Conservation (phyloP, 2,113 vertebrate genomes). For the Laterallus jamaicensis region DNA sequence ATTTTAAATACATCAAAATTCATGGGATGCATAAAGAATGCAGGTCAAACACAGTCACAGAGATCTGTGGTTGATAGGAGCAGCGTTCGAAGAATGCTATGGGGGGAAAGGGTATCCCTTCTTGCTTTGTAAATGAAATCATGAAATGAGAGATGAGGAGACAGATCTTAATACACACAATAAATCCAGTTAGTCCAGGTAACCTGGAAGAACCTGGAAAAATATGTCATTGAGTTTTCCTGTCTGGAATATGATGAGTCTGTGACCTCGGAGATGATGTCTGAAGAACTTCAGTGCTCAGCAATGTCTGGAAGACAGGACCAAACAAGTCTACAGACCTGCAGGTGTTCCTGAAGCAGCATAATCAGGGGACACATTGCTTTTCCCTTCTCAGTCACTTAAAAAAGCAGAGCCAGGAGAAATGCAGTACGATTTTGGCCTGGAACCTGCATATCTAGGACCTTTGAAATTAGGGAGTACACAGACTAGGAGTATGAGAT, state of each 20-base stretch:
- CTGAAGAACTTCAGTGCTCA: background rate
- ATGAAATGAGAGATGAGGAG: background rate
- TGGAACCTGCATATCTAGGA: background rate
- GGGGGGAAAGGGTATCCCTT: background rate
- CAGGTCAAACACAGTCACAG: background rate
- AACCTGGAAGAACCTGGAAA: background rate
- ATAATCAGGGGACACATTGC: background rate
- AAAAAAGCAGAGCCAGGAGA: background rate
- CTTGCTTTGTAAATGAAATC: background rate
- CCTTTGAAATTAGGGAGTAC: background rate
- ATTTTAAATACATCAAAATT: conserved; percentile 16
- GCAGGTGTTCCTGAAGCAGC: background rate
- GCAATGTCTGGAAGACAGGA: background rate
- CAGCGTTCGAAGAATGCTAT: background rate
- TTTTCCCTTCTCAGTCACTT: background rate
- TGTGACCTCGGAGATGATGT: background rate
- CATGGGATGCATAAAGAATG: conserved; percentile 16
- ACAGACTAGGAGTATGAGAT: background rate
- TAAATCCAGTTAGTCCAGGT: background rate
- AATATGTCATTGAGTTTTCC: background rate
- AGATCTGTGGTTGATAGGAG: background rate
- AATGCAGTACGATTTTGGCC: background rate
- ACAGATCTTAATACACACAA: background rate
- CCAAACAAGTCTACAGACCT: background rate
- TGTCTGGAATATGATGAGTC: background rate